Percentiles rank a stretch among this genome's conserved stretches.
Evolutionary conservation across 2,888 invertebrate genomes (phyloP).

Genomic region (Drosophila borborema): DNA sequence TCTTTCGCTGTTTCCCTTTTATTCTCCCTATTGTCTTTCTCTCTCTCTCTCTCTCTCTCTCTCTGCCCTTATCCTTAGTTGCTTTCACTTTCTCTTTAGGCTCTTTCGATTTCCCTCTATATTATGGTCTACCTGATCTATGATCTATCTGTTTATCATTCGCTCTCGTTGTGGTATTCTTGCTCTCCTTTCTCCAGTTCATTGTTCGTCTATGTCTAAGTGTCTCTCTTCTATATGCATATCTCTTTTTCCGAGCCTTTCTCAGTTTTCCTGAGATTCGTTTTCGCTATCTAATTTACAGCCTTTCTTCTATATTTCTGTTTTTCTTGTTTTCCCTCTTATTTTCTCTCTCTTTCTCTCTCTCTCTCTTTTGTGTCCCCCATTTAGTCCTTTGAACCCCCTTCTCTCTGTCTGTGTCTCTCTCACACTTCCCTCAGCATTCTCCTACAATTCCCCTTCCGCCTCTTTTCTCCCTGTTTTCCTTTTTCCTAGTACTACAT

Average conservation of each 20-base stretch:
- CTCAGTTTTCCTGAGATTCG: not conserved
- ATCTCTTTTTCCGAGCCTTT: too few relatives aligned
- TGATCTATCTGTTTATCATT: too few relatives aligned
- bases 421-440: not conserved
- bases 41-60: too few relatives aligned
- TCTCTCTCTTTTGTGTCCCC: not conserved
- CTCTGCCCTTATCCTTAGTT: too few relatives aligned
- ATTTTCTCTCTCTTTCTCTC: not conserved
- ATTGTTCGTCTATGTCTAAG: too few relatives aligned
- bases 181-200: not conserved
- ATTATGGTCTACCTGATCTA: too few relatives aligned
- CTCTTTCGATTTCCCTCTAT: too few relatives aligned
- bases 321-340: not conserved
- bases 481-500: not conserved
- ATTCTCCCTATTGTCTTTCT: not conserved
- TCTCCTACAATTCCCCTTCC: not conserved
- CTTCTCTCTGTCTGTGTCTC: not conserved
- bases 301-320: not conserved
- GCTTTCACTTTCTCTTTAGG: too few relatives aligned
- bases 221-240: too few relatives aligned
- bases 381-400: too few relatives aligned
- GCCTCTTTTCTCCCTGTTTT: not conserved
- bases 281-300: not conserved
- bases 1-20: not conserved
- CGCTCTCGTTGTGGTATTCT: not conserved